These are phyloP conservation scores for Teleopsis dalmanni DNA, from an alignment of 1,140 invertebrate genomes.

Conservation along the genomic window DNA sequence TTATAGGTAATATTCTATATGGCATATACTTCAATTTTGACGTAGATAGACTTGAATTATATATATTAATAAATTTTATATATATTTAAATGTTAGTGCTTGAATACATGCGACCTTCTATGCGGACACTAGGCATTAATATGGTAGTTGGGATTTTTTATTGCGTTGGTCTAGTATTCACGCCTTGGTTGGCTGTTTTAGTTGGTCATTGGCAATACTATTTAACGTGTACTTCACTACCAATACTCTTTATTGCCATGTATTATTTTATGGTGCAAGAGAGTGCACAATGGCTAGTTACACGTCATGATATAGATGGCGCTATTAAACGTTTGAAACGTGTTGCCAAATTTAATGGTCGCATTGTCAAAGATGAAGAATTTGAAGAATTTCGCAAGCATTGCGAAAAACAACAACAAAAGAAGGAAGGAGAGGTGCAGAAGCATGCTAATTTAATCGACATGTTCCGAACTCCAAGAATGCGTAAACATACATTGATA, in stretches of 20 bases:
- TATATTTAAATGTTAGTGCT: conserved; percentile 44
- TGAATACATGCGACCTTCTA: conserved; percentile 54
- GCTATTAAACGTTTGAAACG: conserved; percentile 49
- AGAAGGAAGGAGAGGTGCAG: conserved; percentile 17
- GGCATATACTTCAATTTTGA: neutral
- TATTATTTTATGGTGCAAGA: conserved; percentile 53
- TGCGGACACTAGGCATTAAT: conserved; percentile 53
- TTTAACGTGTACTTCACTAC: conserved; percentile 48
- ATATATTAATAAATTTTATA: neutral
- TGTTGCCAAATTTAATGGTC: conserved; percentile 51
- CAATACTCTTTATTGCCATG: conserved; percentile 45
- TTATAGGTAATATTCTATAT: conserved; percentile 46
- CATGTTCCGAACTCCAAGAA: conserved; percentile 47
- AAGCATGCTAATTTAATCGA: conserved; percentile 32
- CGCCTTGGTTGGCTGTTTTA: conserved; percentile 52
- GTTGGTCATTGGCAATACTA: conserved; percentile 50
- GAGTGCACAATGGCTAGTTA: conserved; percentile 57
- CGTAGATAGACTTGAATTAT: no score
- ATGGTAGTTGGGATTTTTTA: conserved; percentile 55
- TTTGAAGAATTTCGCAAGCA: conserved; percentile 41
- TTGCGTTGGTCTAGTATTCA: conserved; percentile 49
- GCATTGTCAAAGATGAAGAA: conserved; percentile 42
- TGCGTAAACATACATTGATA: conserved; percentile 50
- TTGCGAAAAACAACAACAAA: conserved; percentile 23
- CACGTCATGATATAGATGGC: conserved; percentile 50